Evolutionary conservation across 2,113 vertebrate genomes (phyloP).

Genomic region (Xiphias gladius): DNA sequence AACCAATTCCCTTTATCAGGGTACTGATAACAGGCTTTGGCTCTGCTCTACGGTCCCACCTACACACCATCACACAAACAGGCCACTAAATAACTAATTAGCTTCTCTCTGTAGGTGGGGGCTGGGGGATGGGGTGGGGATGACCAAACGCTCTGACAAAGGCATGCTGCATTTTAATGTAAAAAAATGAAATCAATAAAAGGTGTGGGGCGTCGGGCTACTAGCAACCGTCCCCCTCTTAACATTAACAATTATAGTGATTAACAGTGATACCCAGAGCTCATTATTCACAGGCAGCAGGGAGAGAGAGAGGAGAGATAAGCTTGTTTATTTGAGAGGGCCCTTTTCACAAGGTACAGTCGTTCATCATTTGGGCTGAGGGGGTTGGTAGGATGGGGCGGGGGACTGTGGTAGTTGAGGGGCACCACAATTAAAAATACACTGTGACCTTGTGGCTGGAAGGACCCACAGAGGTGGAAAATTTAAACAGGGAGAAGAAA

Average conservation of each 20-base stretch:
- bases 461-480: conserved; percentile 75
- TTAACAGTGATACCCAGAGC: conserved; percentile 92
- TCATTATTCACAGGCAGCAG: conserved; percentile 91
- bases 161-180: conserved; percentile 86
- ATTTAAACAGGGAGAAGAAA: conserved; percentile 43
- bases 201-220: conserved; percentile 85
- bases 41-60: conserved; percentile 61
- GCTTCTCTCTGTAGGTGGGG: conserved; percentile 62
- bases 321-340: conserved; percentile 92
- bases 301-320: conserved; percentile 86
- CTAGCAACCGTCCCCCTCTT: conserved; percentile 87
- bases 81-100: conserved; percentile 84
- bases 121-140: conserved; percentile 62
- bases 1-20: conserved; percentile 84
- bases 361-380: conserved; percentile 80
- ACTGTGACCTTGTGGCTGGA: conserved; percentile 90
- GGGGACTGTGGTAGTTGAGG: conserved; percentile 49
- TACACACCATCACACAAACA: conserved; percentile 70
- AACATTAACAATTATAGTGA: conserved; percentile 94
- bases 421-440: conserved; percentile 94
- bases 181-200: conserved; percentile 91
- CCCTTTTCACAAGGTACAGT: conserved; percentile 83
- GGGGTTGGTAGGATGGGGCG: conserved; percentile 51
- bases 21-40: conserved; percentile 77
- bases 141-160: conserved; percentile 80